Percentiles rank a stretch among this genome's conserved stretches.
phyloP scores from a whole-genome alignment of 2,888 invertebrate species.

The Atrina japonica region DNA sequence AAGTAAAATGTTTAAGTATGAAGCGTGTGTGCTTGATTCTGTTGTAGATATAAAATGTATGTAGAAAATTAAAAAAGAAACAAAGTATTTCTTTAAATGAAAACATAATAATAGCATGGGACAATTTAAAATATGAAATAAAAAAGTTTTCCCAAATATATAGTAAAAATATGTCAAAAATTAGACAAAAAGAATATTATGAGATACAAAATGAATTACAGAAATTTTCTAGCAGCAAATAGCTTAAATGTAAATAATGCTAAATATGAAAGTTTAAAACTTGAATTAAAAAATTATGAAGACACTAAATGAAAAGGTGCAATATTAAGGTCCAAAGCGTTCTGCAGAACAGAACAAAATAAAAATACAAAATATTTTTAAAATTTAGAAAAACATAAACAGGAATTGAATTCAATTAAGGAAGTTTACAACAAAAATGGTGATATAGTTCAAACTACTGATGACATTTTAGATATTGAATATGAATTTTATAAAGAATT shows the following conservation, averaged over 20 bases:
- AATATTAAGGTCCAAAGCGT: too few species aligned
- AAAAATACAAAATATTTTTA: too few species aligned
- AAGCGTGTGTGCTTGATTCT: too few species aligned
- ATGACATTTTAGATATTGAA: conserved; percentile 8
- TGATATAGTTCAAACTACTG: neutral
- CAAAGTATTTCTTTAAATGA: too few species aligned
- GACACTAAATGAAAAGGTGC: conserved; percentile 2
- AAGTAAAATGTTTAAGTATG: too few species aligned
- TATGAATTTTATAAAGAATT: conserved; percentile 8
- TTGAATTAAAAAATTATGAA: too few species aligned
- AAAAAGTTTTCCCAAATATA: too few species aligned
- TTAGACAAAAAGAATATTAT: too few species aligned
- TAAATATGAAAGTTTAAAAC: neutral
- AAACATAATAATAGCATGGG: neutral
- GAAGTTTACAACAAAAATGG: too few species aligned
- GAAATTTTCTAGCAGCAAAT: conserved; percentile 6
- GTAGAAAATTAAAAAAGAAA: neutral
- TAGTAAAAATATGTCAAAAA: too few species aligned
- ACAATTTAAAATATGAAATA: conserved; percentile 3
- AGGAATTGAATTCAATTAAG: too few species aligned
- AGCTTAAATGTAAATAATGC: conserved; percentile 5
- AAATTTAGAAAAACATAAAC: too few species aligned
- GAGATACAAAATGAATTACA: conserved; percentile 9
- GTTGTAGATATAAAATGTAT: neutral
- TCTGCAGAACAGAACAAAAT: conserved; percentile 7